Evolutionary conservation across 2,797 vertebrate genomes (phyloP).

Genomic region (Chanos chanos): DNA sequence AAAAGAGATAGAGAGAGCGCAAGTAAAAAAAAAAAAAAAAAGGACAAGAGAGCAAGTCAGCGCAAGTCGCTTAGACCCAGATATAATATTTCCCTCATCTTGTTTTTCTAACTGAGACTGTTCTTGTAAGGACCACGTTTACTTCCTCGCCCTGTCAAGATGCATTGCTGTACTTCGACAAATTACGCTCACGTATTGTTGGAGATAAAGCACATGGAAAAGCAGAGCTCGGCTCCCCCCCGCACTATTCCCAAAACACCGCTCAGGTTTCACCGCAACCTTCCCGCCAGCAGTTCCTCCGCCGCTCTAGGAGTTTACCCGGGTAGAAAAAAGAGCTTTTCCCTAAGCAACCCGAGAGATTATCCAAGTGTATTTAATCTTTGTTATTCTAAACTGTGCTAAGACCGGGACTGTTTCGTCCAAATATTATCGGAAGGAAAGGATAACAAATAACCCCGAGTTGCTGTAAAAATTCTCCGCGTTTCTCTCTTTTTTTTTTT

Average conservation of each 20-base stretch:
- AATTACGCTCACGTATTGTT: conserved; percentile 56
- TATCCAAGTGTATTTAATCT: conserved; percentile 64
- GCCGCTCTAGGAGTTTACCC: conserved; percentile 61
- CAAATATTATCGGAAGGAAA: conserved; percentile 71
- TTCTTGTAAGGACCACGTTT: conserved; percentile 58
- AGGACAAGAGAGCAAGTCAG: background rate
- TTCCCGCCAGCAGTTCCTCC: conserved; percentile 63
- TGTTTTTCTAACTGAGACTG: conserved; percentile 66
- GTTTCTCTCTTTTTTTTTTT: conserved; percentile 40
- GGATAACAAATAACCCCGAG: conserved; percentile 67
- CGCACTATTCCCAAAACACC: conserved; percentile 60
- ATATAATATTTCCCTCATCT: conserved; percentile 63
- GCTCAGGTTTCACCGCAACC: conserved; percentile 65
- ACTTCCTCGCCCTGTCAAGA: conserved; percentile 52
- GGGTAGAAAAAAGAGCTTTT: conserved; percentile 59
- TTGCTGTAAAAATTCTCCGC: conserved; percentile 49
- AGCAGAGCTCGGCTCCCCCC: conserved; percentile 55
- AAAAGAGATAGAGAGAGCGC: background rate
- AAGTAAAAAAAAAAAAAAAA: background rate
- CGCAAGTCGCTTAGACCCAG: too few relatives aligned
- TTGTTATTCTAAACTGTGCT: conserved; percentile 69
- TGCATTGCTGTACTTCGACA: conserved; percentile 41
- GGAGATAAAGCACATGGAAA: conserved; percentile 69
- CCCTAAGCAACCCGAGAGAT: conserved; percentile 54
- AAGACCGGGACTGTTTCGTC: conserved; percentile 63